Evolutionary conservation across 2,888 invertebrate species (phyloP).

Genomic region (Drosophila robusta): DNA sequence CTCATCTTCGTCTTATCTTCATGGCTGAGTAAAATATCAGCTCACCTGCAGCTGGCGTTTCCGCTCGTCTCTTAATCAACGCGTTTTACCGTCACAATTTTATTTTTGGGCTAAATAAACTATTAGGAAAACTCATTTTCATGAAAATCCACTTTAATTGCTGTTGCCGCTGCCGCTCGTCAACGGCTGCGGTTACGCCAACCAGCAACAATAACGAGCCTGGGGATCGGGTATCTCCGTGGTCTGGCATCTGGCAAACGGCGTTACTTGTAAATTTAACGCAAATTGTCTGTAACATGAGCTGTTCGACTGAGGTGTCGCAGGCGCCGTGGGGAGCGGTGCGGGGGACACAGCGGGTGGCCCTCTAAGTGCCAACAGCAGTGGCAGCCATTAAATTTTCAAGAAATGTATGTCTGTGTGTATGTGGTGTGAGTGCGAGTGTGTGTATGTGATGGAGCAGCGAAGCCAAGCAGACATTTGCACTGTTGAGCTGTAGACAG

Average conservation of each 20-base stretch:
- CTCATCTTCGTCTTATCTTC: conserved; percentile 16
- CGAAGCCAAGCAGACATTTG: conserved; percentile 34
- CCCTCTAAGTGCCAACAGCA: conserved; percentile 73
- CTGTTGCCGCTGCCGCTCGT: conserved; percentile 48
- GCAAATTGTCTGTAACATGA: conserved; percentile 82
- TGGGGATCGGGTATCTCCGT: conserved; percentile 24
- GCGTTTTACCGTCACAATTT: conserved; percentile 60
- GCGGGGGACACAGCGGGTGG: conserved; percentile 29
- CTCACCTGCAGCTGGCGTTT: conserved; percentile 30
- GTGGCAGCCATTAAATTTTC: conserved; percentile 78
- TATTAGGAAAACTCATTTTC: conserved; percentile 78
- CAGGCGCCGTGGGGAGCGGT: not conserved
- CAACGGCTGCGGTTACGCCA: conserved; percentile 42
- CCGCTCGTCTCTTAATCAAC: conserved; percentile 55
- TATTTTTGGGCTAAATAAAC: conserved; percentile 75
- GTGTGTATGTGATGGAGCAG: conserved; percentile 41
- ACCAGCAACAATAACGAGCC: conserved; percentile 22
- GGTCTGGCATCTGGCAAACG: conserved; percentile 63
- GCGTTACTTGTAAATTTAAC: conserved; percentile 79
- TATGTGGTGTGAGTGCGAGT: conserved; percentile 1
- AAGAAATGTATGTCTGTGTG: conserved; percentile 42
- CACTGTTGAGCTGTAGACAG: conserved; percentile 16
- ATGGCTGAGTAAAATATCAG: conserved; percentile 22
- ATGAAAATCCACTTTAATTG: conserved; percentile 80
- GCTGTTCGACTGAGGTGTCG: conserved; percentile 55